Evolutionary conservation across 2,113 vertebrate genomes (phyloP), one percentile per base, ranked within the genome.

Genomic region (Phasianus colchicus): DNA sequence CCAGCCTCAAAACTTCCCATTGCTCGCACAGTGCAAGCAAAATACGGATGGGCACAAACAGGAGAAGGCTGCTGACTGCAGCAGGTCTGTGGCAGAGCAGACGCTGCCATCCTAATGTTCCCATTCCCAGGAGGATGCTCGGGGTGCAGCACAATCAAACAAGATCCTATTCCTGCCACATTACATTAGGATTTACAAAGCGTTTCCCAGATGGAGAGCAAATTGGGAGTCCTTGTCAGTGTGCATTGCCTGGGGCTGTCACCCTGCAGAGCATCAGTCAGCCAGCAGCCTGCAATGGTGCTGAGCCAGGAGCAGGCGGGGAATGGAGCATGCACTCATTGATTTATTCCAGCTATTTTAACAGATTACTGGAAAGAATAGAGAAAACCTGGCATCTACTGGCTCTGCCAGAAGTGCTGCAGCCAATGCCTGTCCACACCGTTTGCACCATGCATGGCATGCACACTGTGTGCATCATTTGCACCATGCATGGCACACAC

Each of bases 301-400:
- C 36, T 1, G 66, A 29, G 74, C 18, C 6, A 36, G 7, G 8
- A 22, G 76, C 82, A 19, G 36, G 36, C 58, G 63, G 19, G 89
- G 60, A 77, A 77, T 13, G 29, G 5, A 29, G 86, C 93, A 6
- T 7, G 34, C 60, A 7, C 48, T 42, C 42, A 91, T 74, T 25
- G 84, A 74, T 92, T 91, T 66, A 89, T 94, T 84, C 92, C 84
- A 45, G 92, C 24, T 70, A 40, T 92, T 94, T 95, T 74, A 94
- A 47, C 73, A 74, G 92, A 58, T 91, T 70, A 66, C 93, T 81
- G 93, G 81, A 36, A 80, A 43, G 87, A 57, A n/a, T 8, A 3
- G 6, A 22, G 77, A 0, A 48, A 36, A 60, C 15, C 40, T n/a
- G 72, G 87, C 89, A 11, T 5, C 0, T 43, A 72, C 2, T 8